Evolutionary conservation across 2,888 invertebrate genomes (phyloP).

Genomic region (Anarsia innoxiella): DNA sequence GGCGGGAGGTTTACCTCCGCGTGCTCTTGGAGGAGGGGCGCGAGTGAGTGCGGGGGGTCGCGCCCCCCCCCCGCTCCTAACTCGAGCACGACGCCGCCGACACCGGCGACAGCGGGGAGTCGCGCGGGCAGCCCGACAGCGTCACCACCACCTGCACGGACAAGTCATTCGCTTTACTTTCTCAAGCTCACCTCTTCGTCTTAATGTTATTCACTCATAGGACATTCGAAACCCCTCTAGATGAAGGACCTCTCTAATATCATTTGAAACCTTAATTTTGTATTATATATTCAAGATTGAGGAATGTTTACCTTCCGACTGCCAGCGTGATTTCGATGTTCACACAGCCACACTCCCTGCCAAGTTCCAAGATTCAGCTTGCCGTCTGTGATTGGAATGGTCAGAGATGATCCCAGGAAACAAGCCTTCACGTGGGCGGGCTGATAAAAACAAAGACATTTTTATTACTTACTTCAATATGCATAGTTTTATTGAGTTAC

Average conservation of each 20-base stretch:
- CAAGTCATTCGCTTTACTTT: too few species aligned
- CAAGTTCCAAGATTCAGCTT: constrained; percentile 96
- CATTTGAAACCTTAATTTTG: too few species aligned
- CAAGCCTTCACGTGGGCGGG: constrained; percentile 98
- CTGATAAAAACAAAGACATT: constrained; percentile 67
- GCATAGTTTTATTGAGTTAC: too few species aligned
- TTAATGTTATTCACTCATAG: too few species aligned
- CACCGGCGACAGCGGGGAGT: constrained; percentile 89
- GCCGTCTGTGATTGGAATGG: constrained; percentile 97
- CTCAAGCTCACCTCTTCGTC: too few species aligned
- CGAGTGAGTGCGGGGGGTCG: constrained; percentile 73
- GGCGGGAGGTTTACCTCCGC: constrained; percentile 66
- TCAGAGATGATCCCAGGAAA: constrained; percentile 95
- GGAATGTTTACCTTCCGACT: constrained; percentile 89
- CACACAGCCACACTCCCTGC: constrained; percentile 99
- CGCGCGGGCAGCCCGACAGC: constrained; percentile 91
- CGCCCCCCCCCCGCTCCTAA: constrained; percentile 81
- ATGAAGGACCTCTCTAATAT: too few species aligned
- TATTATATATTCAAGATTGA: too few species aligned
- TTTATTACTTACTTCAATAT: too few species aligned
- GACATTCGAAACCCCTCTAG: too few species aligned
- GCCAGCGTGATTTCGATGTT: constrained; percentile 97
- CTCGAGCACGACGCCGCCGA: constrained; percentile 95
- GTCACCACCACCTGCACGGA: constrained; percentile 85
- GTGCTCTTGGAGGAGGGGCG: constrained; percentile 73